Conservation (phyloP, 2,888 invertebrate species). For the Hetaerina titia region DNA sequence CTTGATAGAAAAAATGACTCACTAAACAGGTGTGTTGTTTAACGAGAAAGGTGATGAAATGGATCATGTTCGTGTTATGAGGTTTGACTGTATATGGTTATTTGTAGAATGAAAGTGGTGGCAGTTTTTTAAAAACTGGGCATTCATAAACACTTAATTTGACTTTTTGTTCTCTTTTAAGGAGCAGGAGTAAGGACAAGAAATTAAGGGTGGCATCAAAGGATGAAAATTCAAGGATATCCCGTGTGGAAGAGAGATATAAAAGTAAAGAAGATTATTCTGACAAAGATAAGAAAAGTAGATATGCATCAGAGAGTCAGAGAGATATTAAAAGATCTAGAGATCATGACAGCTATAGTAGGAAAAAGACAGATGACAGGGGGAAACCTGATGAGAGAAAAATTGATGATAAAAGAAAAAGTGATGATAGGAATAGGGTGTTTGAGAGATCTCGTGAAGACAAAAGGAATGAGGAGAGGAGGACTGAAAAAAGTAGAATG, state of each 20-base stretch:
- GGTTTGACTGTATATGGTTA: too few species aligned
- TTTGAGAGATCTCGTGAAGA: constrained; percentile 69
- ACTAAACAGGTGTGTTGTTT: too few species aligned
- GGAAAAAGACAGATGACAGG: constrained; percentile 65
- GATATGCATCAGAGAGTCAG: constrained; percentile 47
- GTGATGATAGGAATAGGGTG: constrained; percentile 57
- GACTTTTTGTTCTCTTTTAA: constrained; percentile 68
- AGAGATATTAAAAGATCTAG: constrained; percentile 50
- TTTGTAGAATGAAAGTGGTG: too few species aligned
- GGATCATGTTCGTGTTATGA: too few species aligned
- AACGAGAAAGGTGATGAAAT: too few species aligned
- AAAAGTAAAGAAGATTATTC: constrained; percentile 49
- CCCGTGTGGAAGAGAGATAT: constrained; percentile 34
- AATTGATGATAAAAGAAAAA: constrained; percentile 66
- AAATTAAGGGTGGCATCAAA: constrained; percentile 69
- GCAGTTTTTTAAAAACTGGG: too few species aligned
- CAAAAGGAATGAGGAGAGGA: constrained; percentile 70
- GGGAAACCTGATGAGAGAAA: constrained; percentile 65
- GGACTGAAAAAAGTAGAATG: constrained; percentile 68
- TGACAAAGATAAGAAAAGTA: constrained; percentile 30
- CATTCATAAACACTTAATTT: not conserved
- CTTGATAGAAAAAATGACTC: too few species aligned
- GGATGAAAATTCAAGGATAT: not conserved
- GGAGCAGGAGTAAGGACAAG: constrained; percentile 72
- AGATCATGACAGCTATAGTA: constrained; percentile 41